Evolutionary conservation across 2,113 vertebrate species (phyloP).

Genomic region (Ondatra zibethicus): DNA sequence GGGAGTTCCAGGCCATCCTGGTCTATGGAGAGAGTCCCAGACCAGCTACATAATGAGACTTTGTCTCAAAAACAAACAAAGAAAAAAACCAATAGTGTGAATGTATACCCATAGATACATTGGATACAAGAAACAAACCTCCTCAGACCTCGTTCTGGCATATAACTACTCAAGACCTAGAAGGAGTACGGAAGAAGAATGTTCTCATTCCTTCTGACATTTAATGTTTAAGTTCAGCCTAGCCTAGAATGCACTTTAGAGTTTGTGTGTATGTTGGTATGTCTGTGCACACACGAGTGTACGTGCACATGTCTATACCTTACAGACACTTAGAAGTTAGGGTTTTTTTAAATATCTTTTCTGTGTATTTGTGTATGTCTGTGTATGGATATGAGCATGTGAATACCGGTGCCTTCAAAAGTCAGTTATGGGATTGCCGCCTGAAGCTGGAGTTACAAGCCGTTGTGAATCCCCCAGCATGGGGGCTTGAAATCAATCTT

Average conservation of each 20-base stretch:
- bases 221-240: slow-evolving; percentile 8
- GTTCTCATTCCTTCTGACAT: neutral
- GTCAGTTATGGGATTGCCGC: neutral
- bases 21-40: neutral
- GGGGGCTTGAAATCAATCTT: neutral
- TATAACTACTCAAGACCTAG: neutral
- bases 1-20: neutral
- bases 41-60: neutral
- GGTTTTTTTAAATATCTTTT: neutral
- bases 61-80: neutral
- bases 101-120: neutral
- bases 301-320: neutral
- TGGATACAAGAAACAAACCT: neutral
- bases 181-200: neutral
- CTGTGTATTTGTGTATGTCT: neutral
- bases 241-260: neutral
- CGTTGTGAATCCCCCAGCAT: neutral
- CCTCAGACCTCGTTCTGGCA: neutral
- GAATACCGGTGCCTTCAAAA: neutral
- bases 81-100: neutral
- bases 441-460: neutral
- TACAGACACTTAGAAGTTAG: neutral
- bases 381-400: neutral
- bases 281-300: neutral
- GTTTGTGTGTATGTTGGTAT: neutral